phyloP scores from a whole-genome alignment of 2,888 invertebrate genomes.

The Serrognathus titanus region DNA sequence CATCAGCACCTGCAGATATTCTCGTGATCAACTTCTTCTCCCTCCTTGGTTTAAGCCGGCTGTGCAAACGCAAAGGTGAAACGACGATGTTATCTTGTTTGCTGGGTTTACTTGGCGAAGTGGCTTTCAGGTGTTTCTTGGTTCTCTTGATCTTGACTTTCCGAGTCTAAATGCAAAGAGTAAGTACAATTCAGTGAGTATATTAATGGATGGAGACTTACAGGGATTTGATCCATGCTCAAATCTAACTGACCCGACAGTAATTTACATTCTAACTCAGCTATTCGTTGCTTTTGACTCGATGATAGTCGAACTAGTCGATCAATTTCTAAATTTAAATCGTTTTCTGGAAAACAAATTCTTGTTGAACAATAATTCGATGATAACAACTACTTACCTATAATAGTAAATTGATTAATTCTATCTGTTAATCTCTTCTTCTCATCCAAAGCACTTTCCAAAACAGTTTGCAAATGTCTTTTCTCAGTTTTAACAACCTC shows the following conservation, averaged over 20 bases:
- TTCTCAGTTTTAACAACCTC: constrained; percentile 56
- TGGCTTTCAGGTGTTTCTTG: no score
- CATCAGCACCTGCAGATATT: no score
- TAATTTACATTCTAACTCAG: constrained; percentile 46
- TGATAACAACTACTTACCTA: constrained; percentile 44
- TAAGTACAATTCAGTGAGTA: no score
- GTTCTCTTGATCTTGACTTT: no score
- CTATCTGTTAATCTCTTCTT: constrained; percentile 56
- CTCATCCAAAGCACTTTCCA: constrained; percentile 55
- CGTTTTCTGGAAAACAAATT: constrained; percentile 46
- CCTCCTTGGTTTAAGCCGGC: no score
- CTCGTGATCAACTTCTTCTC: no score
- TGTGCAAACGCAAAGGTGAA: no score
- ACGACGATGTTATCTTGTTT: no score
- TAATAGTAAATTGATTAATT: constrained; percentile 59
- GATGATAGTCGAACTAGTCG: constrained; percentile 48
- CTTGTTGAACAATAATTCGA: neutral
- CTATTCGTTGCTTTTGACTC: constrained; percentile 48
- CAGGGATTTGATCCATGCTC: neutral
- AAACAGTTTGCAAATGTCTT: constrained; percentile 54
- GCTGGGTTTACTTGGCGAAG: neutral
- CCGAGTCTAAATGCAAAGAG: no score
- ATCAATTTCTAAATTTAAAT: constrained; percentile 54
- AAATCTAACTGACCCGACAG: constrained; percentile 6
- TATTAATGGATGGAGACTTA: neutral